Conservation (phyloP, 2,888 invertebrate genomes). For the Parascotia fuliginaria region DNA sequence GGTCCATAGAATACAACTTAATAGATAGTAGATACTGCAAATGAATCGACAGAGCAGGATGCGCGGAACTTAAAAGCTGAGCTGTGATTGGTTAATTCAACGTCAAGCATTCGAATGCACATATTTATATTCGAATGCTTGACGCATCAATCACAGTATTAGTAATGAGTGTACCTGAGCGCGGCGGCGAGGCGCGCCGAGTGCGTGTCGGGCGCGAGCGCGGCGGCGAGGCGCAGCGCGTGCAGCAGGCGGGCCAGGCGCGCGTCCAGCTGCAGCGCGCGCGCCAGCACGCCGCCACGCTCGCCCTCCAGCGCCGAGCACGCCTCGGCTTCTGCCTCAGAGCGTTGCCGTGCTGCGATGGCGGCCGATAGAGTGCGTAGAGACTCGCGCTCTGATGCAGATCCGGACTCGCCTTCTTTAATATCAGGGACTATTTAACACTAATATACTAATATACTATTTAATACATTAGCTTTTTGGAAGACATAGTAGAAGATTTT, state of each 20-base stretch:
- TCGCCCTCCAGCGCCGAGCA: slow-evolving; percentile 50
- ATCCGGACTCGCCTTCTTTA: slow-evolving; percentile 59
- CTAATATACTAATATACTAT: too few species aligned
- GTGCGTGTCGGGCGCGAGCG: slow-evolving; percentile 68
- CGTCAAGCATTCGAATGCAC: too few species aligned
- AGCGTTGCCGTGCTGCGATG: slow-evolving; percentile 89
- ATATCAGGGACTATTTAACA: too few species aligned
- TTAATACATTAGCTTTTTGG: too few species aligned
- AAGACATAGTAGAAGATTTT: too few species aligned
- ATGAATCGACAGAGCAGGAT: too few species aligned
- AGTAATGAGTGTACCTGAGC: slow-evolving; percentile 85
- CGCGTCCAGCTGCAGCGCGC: slow-evolving; percentile 87
- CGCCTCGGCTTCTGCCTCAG: slow-evolving; percentile 85
- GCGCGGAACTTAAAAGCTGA: too few species aligned
- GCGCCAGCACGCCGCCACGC: slow-evolving; percentile 87
- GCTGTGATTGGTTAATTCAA: too few species aligned
- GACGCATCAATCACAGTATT: too few species aligned
- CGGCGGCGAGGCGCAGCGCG: slow-evolving; percentile 88
- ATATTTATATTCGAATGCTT: too few species aligned
- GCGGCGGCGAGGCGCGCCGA: slow-evolving; percentile 86
- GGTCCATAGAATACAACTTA: too few species aligned
- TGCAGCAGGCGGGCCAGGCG: slow-evolving; percentile 32
- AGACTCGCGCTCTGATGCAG: slow-evolving; percentile 87
- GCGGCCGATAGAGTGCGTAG: slow-evolving; percentile 92
- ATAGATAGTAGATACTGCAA: too few species aligned